Evolutionary conservation across 92 coral and sea anemone species (phyloP).

Genomic region (Phenganax marumi): DNA sequence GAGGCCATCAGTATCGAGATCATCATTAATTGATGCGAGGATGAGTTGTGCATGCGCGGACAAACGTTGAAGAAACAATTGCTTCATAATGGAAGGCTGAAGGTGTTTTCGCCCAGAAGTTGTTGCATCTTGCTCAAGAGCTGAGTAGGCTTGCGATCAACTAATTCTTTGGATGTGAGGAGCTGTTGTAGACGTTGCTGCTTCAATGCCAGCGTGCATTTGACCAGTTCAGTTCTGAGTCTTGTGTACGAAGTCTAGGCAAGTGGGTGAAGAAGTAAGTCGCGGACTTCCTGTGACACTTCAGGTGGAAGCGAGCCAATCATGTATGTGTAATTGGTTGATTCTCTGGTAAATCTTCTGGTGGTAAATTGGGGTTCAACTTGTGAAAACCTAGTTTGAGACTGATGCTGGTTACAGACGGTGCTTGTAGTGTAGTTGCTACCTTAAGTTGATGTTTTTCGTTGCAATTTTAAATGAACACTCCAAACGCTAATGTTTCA

Average conservation of each 20-base stretch:
- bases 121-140: constrained; percentile 7
- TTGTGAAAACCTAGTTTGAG: no score
- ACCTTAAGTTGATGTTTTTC: no score
- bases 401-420: no score
- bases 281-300: constrained; percentile 27
- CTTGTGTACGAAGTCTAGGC: neutral
- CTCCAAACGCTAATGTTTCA: no score
- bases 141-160: constrained; percentile 27
- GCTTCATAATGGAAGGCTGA: no score
- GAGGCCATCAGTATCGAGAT: neutral
- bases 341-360: neutral
- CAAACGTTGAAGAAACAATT: constrained; percentile 2
- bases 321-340: constrained; percentile 10
- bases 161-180: constrained; percentile 9
- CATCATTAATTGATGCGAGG: neutral
- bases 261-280: constrained; percentile 20
- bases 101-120: neutral
- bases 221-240: neutral
- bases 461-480: no score
- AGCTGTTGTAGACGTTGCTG: constrained; percentile 8
- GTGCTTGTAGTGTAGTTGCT: no score
- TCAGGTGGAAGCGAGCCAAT: constrained; percentile 29
- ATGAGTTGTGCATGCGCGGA: no score
- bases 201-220: neutral
- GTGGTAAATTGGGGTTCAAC: constrained; percentile 37